Conservation (phyloP, 2,797 vertebrate genomes). For the Sparus aurata region DNA sequence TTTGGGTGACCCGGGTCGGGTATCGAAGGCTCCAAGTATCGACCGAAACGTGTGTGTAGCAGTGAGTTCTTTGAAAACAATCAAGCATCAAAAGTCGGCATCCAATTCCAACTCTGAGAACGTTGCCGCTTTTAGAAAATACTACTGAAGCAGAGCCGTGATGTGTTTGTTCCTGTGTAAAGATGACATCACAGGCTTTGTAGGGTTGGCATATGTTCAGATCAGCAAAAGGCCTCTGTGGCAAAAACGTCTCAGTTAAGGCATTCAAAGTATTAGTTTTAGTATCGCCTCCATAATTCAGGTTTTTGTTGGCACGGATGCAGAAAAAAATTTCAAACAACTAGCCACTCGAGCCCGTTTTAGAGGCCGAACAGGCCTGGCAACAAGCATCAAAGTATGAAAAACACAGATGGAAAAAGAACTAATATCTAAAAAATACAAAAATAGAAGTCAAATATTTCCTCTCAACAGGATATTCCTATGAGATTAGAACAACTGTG, state of each 20-base stretch:
- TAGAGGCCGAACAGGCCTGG: neutral
- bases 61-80: neutral
- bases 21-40: neutral
- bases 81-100: neutral
- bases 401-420: conserved; percentile 2
- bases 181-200: conserved; percentile 18
- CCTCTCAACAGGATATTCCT: conserved; percentile 17
- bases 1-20: conserved; percentile 3
- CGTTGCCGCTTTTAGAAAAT: neutral
- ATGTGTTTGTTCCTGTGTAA: neutral
- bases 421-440: neutral
- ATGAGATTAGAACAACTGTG: conserved; percentile 35
- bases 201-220: conserved; percentile 10
- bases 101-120: neutral
- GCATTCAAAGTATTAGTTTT: neutral
- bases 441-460: conserved; percentile 11
- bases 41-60: neutral
- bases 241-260: conserved; percentile 11
- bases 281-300: conserved; percentile 4
- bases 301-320: neutral
- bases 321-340: conserved; percentile 6
- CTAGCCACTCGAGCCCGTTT: neutral
- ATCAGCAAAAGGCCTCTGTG: conserved; percentile 17
- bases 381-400: conserved; percentile 10
- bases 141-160: neutral